These are phyloP conservation scores for Tokudaia tokunoshimensis DNA, from an alignment of 2,797 vertebrate species.

Conservation along the genomic window DNA sequence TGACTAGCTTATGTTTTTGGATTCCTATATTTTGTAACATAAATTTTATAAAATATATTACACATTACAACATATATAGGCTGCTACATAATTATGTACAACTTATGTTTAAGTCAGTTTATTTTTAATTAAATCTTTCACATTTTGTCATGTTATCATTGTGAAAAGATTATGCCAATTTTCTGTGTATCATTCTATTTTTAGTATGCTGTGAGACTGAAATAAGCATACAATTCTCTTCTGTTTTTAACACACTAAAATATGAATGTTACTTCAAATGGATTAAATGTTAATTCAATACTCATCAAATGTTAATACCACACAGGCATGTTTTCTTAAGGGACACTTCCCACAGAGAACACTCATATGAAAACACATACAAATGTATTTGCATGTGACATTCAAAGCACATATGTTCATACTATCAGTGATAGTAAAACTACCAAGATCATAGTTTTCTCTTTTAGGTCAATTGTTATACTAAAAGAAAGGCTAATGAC, in stretches of 20 bases:
- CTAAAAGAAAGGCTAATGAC: slow-evolving; percentile 24
- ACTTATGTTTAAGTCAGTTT: background rate
- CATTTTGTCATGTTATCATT: background rate
- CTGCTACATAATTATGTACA: background rate
- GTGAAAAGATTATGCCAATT: too few species aligned
- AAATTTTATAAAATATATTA: background rate
- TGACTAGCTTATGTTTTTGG: background rate
- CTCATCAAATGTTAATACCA: background rate
- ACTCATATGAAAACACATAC: background rate
- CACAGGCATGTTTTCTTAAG: background rate
- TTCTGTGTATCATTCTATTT: background rate
- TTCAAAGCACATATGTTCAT: background rate
- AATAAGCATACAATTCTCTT: background rate
- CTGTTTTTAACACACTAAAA: background rate
- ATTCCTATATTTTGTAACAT: background rate
- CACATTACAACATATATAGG: background rate
- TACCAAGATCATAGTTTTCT: background rate
- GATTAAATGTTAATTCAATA: slow-evolving; percentile 40
- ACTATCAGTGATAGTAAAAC: background rate
- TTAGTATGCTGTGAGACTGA: background rate
- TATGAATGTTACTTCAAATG: background rate
- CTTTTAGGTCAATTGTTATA: slow-evolving; percentile 24
- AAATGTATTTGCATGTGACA: background rate
- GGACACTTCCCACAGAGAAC: background rate
- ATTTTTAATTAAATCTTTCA: background rate